phyloP scores from a whole-genome alignment of 2,797 vertebrate species.

The Ispidina lecontei region DNA sequence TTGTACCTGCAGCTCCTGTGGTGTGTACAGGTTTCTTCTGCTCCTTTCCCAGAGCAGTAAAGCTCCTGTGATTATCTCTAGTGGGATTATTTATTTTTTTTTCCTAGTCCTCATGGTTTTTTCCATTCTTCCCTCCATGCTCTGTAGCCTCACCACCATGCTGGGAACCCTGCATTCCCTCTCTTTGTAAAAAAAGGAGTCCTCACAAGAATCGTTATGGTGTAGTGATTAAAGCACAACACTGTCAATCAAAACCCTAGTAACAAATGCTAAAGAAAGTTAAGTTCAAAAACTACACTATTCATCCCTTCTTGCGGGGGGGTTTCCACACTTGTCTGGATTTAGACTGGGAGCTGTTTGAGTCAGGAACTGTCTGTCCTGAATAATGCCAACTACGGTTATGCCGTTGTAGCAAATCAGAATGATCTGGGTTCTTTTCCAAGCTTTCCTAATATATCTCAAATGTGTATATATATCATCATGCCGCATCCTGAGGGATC shows the following conservation, averaged over 20 bases:
- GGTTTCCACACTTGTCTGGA: not conserved
- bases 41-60: not conserved
- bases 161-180: constrained; percentile 32
- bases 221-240: not conserved
- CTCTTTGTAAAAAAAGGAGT: not conserved
- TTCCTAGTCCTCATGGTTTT: not conserved
- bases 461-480: constrained; percentile 25
- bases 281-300: not conserved
- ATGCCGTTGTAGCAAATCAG: not conserved
- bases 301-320: not conserved
- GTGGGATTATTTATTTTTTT: not conserved
- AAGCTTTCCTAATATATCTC: constrained; percentile 48
- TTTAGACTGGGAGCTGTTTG: not conserved
- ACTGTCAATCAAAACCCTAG: not conserved
- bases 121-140: not conserved
- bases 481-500: not conserved
- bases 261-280: constrained; percentile 17
- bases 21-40: not conserved
- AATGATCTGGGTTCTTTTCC: constrained; percentile 34
- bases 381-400: not conserved
- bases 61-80: not conserved
- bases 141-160: not conserved
- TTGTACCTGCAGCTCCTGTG: not conserved
- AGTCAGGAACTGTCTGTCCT: constrained; percentile 14
- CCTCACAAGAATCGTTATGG: not conserved